Base-by-base conservation (phyloP, 2,113 vertebrate species). In the Morone chrysops region DNA sequence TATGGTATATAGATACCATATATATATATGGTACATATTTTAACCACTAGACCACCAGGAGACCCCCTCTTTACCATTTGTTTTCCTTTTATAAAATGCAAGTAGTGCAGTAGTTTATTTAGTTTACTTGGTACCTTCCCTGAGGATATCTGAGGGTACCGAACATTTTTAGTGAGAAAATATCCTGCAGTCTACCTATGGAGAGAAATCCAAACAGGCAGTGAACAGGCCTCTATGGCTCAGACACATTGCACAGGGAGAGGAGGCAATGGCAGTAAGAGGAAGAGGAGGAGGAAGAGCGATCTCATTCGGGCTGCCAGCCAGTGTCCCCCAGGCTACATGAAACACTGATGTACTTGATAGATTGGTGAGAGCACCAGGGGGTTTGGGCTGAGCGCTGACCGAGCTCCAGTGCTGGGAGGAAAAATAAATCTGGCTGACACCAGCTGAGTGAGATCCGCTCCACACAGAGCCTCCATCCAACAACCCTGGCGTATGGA, bases 341-440 rank as follows among this genome's bases (percentile, higher is more conserved):
- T 84, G 78, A 88, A 92, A 82, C 81, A 74, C 91, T 92, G 93
- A 93, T 92, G 87, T 90, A 93, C 82, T 82, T 92, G 86, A 91
- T 91, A 89, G 86, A 92, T 92, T 90, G 87, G 78, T 38, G 74
- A 18, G 74, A 84, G 69, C 31, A 62, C 86, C 72, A 56, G 69
- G 86, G 84, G 87, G 69, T 89, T 87, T 81, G 70, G 78, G 82
- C 79, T 76, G 51, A 86, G 62, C 36, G 9, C 88, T 91, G 89
- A 92, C 78, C 51, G 61, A 80, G 85, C 71, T 71, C 82, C 67
- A 59, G 65, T 45, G 73, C 76, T 82, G 63, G 74, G 71, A 82
- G 86, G 82, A 72, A 82, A 90, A 90, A 92, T 93, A 91, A 90
- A 92, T 90, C 87, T 82, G 80, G 31, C 82, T 85, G 84, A 87